Evolutionary conservation across 2,113 vertebrate genomes (phyloP).

Genomic region (Opisthocomus hoazin): DNA sequence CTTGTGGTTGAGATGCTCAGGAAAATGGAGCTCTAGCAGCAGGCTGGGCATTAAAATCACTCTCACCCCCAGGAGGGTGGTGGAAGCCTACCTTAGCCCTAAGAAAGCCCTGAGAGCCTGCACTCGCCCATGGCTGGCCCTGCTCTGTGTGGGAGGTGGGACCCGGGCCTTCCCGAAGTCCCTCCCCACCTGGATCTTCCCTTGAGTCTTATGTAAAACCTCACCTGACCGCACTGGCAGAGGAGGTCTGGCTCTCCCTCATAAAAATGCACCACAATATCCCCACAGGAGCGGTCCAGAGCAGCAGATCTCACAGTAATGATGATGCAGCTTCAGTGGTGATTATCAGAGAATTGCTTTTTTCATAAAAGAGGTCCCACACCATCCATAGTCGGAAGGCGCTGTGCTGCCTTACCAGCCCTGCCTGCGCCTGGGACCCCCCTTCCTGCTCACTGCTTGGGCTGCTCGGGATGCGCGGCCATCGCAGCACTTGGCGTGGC

Average conservation of each 20-base stretch:
- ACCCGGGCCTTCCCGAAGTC: rapidly evolving
- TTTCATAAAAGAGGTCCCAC: neutral
- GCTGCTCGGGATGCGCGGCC: neutral
- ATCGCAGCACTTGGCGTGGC: neutral
- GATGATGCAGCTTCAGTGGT: neutral
- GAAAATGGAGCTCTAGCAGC: neutral
- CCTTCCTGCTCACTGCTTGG: neutral
- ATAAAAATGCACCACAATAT: neutral
- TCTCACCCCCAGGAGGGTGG: neutral
- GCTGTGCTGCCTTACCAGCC: neutral
- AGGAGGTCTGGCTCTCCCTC: neutral
- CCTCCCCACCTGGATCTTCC: neutral
- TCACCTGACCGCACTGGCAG: rapidly evolving
- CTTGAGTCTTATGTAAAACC: neutral
- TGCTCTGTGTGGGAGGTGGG: rapidly evolving
- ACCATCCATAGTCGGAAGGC: neutral
- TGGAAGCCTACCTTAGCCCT: neutral
- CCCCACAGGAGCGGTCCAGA: neutral
- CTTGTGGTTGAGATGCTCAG: neutral
- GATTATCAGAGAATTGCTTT: neutral
- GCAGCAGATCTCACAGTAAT: neutral
- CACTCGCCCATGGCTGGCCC: rapidly evolving
- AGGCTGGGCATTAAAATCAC: neutral
- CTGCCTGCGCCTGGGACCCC: neutral
- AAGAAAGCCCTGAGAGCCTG: neutral